phyloP scores from a whole-genome alignment of 1,140 invertebrate genomes.

The Zophobas morio region DNA sequence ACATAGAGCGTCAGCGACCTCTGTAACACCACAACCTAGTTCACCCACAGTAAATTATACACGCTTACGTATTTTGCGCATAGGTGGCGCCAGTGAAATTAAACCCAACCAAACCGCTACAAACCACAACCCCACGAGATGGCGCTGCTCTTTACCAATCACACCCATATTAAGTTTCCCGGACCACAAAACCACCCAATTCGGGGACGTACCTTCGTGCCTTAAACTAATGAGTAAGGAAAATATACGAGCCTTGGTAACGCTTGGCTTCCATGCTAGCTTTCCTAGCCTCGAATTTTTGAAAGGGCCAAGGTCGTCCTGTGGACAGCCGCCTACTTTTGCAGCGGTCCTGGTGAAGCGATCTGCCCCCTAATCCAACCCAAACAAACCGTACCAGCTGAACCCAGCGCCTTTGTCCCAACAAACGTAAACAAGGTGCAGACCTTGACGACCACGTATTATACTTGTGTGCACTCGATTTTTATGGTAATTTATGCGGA shows the following conservation, averaged over 20 bases:
- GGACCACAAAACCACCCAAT: neutral
- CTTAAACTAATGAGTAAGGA: constrained; percentile 92
- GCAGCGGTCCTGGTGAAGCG: constrained; percentile 77
- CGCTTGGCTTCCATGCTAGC: constrained; percentile 74
- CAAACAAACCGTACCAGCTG: neutral
- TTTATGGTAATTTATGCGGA: constrained; percentile 27
- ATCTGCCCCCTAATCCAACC: constrained; percentile 70
- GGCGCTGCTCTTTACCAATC: neutral
- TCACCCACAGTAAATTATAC: no score
- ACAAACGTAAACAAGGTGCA: constrained; percentile 24
- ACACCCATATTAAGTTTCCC: neutral
- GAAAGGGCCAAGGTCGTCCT: constrained; percentile 81
- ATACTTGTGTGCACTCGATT: constrained; percentile 16
- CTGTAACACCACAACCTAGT: no score
- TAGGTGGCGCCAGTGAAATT: neutral
- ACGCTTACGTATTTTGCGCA: no score
- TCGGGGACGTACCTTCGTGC: constrained; percentile 70
- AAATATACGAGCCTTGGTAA: constrained; percentile 87
- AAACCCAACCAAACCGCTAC: neutral
- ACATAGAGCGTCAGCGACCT: no score
- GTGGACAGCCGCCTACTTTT: constrained; percentile 79
- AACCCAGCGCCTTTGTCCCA: constrained; percentile 1
- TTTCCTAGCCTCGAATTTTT: constrained; percentile 80
- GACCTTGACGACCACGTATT: constrained; percentile 12
- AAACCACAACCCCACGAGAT: neutral